Evolutionary conservation across 2,797 vertebrate species (phyloP).

Genomic region (Pangasius mekongensis): DNA sequence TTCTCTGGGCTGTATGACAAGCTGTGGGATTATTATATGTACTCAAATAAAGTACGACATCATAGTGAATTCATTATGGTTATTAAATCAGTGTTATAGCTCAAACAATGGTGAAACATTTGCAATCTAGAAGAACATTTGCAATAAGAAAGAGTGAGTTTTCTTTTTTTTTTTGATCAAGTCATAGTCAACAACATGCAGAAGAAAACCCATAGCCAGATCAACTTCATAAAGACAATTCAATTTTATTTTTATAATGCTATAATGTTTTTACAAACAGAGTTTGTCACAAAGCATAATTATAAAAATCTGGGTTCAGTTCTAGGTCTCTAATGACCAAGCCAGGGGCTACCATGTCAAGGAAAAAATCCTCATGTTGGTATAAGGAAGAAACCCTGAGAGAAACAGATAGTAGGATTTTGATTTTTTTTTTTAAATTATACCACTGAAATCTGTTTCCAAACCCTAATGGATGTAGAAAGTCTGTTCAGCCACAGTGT

Average conservation of each 20-base stretch:
- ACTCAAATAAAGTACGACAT: background rate
- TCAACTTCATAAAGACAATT: background rate
- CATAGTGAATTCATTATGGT: background rate
- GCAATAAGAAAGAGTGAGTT: background rate
- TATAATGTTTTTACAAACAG: background rate
- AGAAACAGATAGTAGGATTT: background rate
- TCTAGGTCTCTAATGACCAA: background rate
- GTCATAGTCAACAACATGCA: background rate
- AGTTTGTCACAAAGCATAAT: background rate
- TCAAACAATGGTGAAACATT: background rate
- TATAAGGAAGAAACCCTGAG: background rate
- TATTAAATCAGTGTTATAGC: background rate
- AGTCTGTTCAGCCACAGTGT: background rate
- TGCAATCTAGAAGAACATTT: background rate
- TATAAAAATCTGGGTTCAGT: background rate
- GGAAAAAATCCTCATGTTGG: background rate
- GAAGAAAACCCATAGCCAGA: background rate
- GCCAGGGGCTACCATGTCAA: background rate
- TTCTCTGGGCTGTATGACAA: constrained; percentile 13
- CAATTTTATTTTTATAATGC: background rate
- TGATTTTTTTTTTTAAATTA: background rate
- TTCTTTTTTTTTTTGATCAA: background rate
- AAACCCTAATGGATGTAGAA: background rate
- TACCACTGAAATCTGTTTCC: background rate
- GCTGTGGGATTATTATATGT: background rate